phyloP scores from a whole-genome alignment of 2,888 invertebrate genomes.

The Leptinotarsa rubiginosa region DNA sequence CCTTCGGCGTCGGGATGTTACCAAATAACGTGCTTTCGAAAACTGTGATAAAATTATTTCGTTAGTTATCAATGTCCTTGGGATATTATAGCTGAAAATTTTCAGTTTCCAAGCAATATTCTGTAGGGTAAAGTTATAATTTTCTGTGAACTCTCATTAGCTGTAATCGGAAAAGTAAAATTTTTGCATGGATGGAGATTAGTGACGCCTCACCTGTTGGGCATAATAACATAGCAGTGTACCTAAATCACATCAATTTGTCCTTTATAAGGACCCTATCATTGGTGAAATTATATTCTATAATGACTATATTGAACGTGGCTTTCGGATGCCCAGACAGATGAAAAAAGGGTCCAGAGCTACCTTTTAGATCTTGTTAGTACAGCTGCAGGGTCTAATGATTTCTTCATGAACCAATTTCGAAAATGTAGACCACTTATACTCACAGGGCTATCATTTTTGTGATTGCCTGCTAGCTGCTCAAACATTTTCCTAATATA shows the following conservation, averaged over 20 bases:
- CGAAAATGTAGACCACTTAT: constrained; percentile 30
- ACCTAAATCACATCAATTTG: background rate
- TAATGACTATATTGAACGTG: constrained; percentile 55
- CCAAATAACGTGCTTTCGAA: too few species aligned
- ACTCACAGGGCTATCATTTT: background rate
- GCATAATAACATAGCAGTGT: constrained; percentile 25
- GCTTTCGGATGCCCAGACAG: constrained; percentile 25
- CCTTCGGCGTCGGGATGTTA: too few species aligned
- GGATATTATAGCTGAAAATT: too few species aligned
- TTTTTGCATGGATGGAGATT: constrained; percentile 12
- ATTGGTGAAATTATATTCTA: constrained; percentile 52
- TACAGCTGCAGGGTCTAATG: constrained; percentile 52
- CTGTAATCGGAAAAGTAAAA: constrained; percentile 7
- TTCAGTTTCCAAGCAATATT: too few species aligned
- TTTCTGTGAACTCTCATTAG: background rate
- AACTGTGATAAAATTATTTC: too few species aligned
- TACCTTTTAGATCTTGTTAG: constrained; percentile 50
- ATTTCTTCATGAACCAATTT: constrained; percentile 46
- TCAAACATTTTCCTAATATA: background rate
- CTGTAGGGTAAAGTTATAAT: too few species aligned
- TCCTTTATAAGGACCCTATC: constrained; percentile 28
- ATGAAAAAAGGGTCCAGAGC: constrained; percentile 28
- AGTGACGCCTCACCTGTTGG: constrained; percentile 31
- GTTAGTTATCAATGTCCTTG: too few species aligned
- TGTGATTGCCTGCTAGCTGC: background rate